Conservation (phyloP, 2,797 vertebrate genomes). For the Florisuga fusca region DNA sequence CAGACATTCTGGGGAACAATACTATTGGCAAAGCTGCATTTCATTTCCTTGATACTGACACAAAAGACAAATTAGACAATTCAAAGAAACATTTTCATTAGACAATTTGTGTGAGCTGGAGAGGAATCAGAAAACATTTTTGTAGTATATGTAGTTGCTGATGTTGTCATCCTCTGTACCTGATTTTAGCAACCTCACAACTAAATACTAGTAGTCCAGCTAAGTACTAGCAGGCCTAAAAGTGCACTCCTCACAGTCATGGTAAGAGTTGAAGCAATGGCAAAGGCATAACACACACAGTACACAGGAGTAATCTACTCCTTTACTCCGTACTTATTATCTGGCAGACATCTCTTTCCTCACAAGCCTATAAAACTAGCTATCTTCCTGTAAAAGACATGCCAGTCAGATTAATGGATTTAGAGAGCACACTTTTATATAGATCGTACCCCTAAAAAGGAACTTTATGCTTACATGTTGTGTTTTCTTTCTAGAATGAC, state of each 20-base stretch:
- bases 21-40: background rate
- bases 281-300: no score
- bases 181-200: no score
- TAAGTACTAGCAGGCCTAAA: no score
- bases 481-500: constrained; percentile 81
- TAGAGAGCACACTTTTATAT: background rate
- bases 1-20: background rate
- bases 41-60: background rate
- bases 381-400: background rate
- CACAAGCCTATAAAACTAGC: background rate
- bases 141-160: no score
- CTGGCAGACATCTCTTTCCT: background rate
- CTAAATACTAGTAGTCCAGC: no score
- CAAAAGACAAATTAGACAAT: background rate
- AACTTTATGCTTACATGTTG: background rate
- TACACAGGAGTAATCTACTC: no score
- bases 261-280: no score
- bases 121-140: background rate
- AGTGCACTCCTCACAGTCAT: no score
- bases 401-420: background rate
- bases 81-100: background rate
- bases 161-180: no score
- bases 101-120: background rate
- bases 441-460: background rate
- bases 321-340: no score